phyloP scores from a whole-genome alignment of 2,888 invertebrate genomes.

The Ophion obscuratus region DNA sequence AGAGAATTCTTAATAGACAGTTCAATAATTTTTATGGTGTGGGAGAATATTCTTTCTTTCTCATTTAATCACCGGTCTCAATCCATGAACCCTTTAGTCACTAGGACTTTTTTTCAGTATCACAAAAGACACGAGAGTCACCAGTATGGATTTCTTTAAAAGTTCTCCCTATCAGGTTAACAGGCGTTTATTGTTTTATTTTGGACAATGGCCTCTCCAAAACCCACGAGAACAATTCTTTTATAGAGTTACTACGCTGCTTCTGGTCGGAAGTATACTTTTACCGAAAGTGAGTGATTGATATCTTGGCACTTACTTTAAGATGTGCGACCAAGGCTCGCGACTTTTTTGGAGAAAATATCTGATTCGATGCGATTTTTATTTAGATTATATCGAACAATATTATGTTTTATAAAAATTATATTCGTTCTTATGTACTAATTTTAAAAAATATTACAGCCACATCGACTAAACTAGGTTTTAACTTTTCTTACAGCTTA shows the following conservation, averaged over 20 bases:
- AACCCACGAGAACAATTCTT: conserved; percentile 30
- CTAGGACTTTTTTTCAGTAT: conserved; percentile 18
- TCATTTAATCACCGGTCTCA: neutral
- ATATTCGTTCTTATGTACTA: neutral
- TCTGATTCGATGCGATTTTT: neutral
- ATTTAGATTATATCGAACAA: neutral
- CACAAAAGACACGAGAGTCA: conserved; percentile 12
- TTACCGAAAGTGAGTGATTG: conserved; percentile 49
- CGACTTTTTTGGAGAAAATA: too few species aligned
- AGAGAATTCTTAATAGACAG: conserved; percentile 46
- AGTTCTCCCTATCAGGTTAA: conserved; percentile 44
- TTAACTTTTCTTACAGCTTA: conserved; percentile 43
- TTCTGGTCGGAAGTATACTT: conserved; percentile 51
- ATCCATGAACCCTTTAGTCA: neutral
- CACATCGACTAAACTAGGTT: neutral
- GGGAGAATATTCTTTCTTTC: conserved; percentile 4
- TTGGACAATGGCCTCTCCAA: conserved; percentile 63
- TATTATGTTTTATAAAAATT: too few species aligned
- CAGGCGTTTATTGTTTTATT: conserved; percentile 42
- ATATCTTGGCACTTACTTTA: neutral
- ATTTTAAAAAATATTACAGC: neutral
- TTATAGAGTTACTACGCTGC: conserved; percentile 29
- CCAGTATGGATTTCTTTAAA: conserved; percentile 53
- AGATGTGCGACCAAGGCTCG: neutral
- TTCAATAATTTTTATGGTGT: neutral